Percentiles rank a stretch among this genome's conserved stretches.
Conservation (phyloP, 2,113 vertebrate genomes). For the Oreotrochilus melanogaster region DNA sequence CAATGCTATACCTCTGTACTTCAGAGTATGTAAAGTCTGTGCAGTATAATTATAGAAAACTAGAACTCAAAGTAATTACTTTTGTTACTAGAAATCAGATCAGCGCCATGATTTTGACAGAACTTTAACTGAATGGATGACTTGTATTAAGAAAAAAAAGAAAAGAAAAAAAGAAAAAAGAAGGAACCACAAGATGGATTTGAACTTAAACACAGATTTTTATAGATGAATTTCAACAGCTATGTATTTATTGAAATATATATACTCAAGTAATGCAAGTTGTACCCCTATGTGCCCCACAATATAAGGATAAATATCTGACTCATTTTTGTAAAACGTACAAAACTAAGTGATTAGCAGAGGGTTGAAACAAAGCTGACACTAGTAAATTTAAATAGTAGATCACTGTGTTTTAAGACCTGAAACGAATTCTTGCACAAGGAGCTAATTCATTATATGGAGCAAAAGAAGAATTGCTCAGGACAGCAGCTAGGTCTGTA, state of each 20-base stretch:
- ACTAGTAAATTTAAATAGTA: conserved; percentile 23
- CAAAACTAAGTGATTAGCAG: conserved; percentile 33
- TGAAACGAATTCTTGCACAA: conserved; percentile 12
- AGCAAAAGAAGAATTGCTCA: background rate
- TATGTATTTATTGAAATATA: background rate
- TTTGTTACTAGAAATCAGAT: background rate
- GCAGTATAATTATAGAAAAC: background rate
- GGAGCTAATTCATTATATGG: background rate
- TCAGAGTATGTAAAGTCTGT: background rate
- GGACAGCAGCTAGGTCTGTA: conserved; percentile 3
- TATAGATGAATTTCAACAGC: background rate
- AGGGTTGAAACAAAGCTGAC: conserved; percentile 9
- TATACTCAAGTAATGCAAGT: background rate
- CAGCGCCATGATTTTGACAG: background rate
- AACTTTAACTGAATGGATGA: conserved; percentile 2
- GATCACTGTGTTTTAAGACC: conserved; percentile 24
- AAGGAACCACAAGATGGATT: background rate
- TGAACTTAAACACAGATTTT: background rate
- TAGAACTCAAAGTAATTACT: background rate
- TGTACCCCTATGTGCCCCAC: background rate
- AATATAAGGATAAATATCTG: background rate
- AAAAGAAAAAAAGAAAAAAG: background rate
- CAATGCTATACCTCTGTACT: background rate
- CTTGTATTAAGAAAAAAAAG: background rate
- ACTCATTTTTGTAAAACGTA: background rate